Evolutionary conservation across 2,113 vertebrate genomes (phyloP), one percentile per base, ranked within the genome.

Genomic region (Macrotus californicus): DNA sequence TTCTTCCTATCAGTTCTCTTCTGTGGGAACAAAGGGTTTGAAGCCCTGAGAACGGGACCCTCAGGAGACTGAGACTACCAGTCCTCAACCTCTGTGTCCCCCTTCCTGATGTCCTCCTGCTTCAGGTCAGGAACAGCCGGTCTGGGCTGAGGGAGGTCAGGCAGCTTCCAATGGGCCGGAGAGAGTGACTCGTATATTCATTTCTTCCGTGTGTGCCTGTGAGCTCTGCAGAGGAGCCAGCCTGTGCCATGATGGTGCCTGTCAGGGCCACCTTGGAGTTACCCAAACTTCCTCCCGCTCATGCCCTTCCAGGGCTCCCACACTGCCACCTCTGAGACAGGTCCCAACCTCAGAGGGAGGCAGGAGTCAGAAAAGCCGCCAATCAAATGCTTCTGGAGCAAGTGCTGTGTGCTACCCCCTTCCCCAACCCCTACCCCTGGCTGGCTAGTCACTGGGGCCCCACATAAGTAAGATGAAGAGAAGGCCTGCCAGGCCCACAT

Each of bases 401-500:
- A 80, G 82, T 14, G 12, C 76, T 81, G 70, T 81, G 70, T 5
- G 4, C 66, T 1, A 3, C 22, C 16, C 66, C 54, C 3, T n/a
- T n/a, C 12, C 29, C 36, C 26, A 11, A 8, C 48, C 36, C 15
- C 61, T 11, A 6, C 4, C 72, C 70, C n/a, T 67, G n/a, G 34
- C 75, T 29, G 64, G n/a, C 75, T 81, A 89, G 93, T 95, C 96
- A 93, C 91, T 94, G 84, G 93, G 89, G 89, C 41, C 92, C 76
- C 93, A 34, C 70, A 82, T 19, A 41, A 87, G 76, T 66, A 76
- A 76, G 66, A 84, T 43, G 70, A 76, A 93, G 80, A 75, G 86
- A 96, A 29, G 87, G 87, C 52, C 76, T 73, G 59, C 36, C 36
- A 24, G 29, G 67, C 50, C 69, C 34, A 1, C 6, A 43, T 31